Base-by-base conservation (phyloP, 2,113 vertebrate genomes). In the Xiphophorus hellerii region DNA sequence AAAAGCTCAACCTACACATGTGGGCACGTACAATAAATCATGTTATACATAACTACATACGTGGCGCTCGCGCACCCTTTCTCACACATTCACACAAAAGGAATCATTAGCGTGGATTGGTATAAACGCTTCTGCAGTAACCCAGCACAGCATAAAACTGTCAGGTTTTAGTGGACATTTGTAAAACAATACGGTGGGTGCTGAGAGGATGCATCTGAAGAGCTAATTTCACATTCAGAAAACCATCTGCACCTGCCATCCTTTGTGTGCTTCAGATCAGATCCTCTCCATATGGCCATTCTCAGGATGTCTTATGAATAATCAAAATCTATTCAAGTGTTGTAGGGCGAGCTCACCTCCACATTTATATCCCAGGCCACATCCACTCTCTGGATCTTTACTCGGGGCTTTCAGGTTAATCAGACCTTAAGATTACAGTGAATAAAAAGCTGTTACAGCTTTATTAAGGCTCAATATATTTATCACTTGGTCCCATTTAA, bases 1-100 rank as follows among this genome's bases (percentile, higher is more conserved):
- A 81, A 77, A 89, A 83, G 89, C 82, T 83, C 81, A 84, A 73
- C 81, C 75, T 85, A 80, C 87, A 87, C 68, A 77, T 81, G 79
- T 84, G 66, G 69, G 54, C 67, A 72, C 74, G 30, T 58, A 64
- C 58, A 51, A 29, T 35, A 11, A 62, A 62, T 7, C 62, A 82
- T 42, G 66, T 29, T 62, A 72, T 67, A 77, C 63, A 71, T 28
- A 44, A 15, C 12, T 37, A 27, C 2, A 42, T 14, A 35, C 29
- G 29, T 73, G n/a, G 27, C 25, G 25, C 30, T 31, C 33, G 60
- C 51, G 66, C 28, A 73, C 29, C 31, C 29, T 31, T 42, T 68
- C 5, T 0, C 72, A 64, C 67, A 69, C 65, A 58, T 25, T 48
- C 8, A 60, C 48, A 63, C 31, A 63, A 22, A 66, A 11, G n/a